Evolutionary conservation across 2,113 vertebrate genomes (phyloP), one percentile per base, ranked within the genome.

Genomic region (Gallinago jamesoni): DNA sequence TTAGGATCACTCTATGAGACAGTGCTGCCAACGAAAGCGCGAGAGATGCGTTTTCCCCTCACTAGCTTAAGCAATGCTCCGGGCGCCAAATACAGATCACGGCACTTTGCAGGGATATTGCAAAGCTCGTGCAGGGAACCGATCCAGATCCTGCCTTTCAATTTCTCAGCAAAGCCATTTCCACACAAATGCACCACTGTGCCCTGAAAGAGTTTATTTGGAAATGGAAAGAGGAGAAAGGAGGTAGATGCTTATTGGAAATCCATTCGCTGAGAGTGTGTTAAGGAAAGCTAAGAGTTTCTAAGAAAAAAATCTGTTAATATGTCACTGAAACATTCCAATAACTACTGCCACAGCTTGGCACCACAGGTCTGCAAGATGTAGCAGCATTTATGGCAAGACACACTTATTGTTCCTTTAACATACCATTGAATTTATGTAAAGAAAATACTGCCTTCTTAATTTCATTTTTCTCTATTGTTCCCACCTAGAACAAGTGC

Each of bases 1-100:
- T 97, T 98, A 98, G 94, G 96, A 97, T 96, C 96, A 79, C 93
- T 84, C 92, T 92, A 67, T 81, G 93, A 97, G 96, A 95, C 96
- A 97, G 92, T 45, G 77, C 94, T 96, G 96, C 96, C 94, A 97
- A 87, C 55, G 96, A 96, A 96, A 96, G 94, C 30, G 37, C 86
- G 80, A 78, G 94, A 95, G 96, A 97, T 97, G 96, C 94, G 91
- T 94, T 97, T 96, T 95, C 91, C 87, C 96, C 94, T 97, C 95
- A 82, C 75, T 89, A 93, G 95, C 94, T 97, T 91, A 84, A 97
- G 95, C 91, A 94, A 78, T 62, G 95, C 96, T 97, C 89, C 94
- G 92, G 97, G 95, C 91, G 28, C 91, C 96, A 94, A 96, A 87
- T 93, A 89, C 92, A 89, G 93, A 93, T 94, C 95, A 88, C 7